These are phyloP conservation scores for Eupithecia exiguata DNA, from an alignment of 2,888 invertebrate genomes.

Conservation along the genomic window DNA sequence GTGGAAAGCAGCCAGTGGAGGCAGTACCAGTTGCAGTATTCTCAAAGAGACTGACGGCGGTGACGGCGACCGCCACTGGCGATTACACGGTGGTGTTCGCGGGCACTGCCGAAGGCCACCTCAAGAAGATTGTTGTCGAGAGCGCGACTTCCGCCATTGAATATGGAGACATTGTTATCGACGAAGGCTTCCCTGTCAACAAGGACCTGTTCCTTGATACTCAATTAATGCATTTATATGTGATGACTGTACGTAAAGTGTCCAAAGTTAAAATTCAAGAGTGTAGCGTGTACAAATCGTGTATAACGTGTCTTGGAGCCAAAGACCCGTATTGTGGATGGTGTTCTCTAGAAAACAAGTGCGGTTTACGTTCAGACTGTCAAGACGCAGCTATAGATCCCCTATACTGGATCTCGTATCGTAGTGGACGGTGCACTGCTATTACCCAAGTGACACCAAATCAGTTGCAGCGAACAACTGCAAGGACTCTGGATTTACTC, in stretches of 20 bases:
- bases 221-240: slow-evolving; percentile 95
- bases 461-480: slow-evolving; percentile 96
- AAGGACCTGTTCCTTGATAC: slow-evolving; percentile 96
- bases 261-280: slow-evolving; percentile 97
- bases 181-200: slow-evolving; percentile 92
- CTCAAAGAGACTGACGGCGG: too few species aligned
- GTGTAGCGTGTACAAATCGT: slow-evolving; percentile 95
- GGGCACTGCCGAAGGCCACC: too few species aligned
- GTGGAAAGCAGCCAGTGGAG: too few species aligned
- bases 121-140: too few species aligned
- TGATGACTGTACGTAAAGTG: slow-evolving; percentile 96
- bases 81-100: too few species aligned
- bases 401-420: slow-evolving; percentile 97
- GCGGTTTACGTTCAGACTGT: slow-evolving; percentile 95
- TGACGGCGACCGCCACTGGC: too few species aligned
- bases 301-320: slow-evolving; percentile 95
- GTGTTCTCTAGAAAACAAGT: slow-evolving; percentile 98
- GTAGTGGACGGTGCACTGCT: slow-evolving; percentile 96
- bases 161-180: slow-evolving; percentile 94
- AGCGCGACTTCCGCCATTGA: slow-evolving; percentile 92
- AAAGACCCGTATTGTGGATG: slow-evolving; percentile 99
- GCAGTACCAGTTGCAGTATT: too few species aligned
- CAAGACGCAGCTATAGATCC: slow-evolving; percentile 96
- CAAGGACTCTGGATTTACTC: slow-evolving; percentile 94
- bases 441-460: slow-evolving; percentile 96